These are phyloP conservation scores for Rhadina sibilatrix DNA, from an alignment of 2,113 vertebrate species.

Conservation along the genomic window DNA sequence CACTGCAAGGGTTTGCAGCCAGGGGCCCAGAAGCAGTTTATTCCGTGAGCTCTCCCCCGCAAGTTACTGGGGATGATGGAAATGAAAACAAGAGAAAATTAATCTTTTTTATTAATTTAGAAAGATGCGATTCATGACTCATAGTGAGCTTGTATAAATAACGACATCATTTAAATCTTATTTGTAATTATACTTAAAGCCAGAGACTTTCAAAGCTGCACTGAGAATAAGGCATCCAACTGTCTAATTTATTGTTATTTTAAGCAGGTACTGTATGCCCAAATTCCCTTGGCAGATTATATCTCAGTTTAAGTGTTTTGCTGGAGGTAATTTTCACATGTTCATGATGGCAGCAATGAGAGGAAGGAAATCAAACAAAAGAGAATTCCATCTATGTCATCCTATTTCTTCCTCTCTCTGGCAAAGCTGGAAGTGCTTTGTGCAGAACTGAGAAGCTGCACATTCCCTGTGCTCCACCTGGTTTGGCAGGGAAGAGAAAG, in stretches of 20 bases:
- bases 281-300: constrained; percentile 50
- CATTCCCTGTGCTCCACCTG: background rate
- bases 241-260: constrained; percentile 57
- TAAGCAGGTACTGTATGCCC: constrained; percentile 42
- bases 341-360: constrained; percentile 33
- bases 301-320: constrained; percentile 46
- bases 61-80: background rate
- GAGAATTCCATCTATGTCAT: background rate
- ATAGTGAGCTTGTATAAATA: background rate
- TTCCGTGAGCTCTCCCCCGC: background rate
- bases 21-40: background rate
- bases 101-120: constrained; percentile 33
- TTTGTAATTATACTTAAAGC: constrained; percentile 41
- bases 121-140: background rate
- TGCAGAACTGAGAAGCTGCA: background rate
- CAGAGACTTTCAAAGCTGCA: constrained; percentile 23
- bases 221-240: background rate
- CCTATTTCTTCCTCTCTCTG: background rate
- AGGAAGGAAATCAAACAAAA: constrained; percentile 52
- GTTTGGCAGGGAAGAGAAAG: background rate
- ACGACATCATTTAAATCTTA: constrained; percentile 34
- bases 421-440: background rate
- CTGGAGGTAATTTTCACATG: constrained; percentile 43
- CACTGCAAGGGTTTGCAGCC: background rate
- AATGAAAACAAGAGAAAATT: constrained; percentile 21